Base-by-base conservation (phyloP, 1,140 invertebrate genomes). In the Diuraphis noxia region DNA sequence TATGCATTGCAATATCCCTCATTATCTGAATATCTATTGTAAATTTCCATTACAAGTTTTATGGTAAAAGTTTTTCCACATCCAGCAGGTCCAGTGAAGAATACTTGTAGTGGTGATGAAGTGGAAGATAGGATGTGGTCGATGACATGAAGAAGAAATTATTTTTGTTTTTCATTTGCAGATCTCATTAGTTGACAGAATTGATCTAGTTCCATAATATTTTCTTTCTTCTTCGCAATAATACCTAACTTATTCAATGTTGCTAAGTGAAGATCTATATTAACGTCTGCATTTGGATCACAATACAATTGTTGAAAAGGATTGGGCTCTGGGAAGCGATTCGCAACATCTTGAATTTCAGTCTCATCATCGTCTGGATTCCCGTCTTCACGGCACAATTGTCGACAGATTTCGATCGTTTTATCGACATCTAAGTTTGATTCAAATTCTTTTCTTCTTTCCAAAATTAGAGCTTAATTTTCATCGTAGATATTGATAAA, bases 11-110 rank as follows among this genome's bases (percentile, higher is more conserved):
- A 77, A 30, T 88, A 40, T 6, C 82, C 82, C 13, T 85, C 82
- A 17, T 21, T 85, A 85, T 85, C 30, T n/a, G 43, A 38, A 46
- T 10, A 85, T 9, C 82, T 19, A 85, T 85, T 85, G 40, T 85
- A 46, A 9, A 85, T 85, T 34, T 85, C 82, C 82, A 85, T 85
- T 9, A 85, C 6, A 0, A 85, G 17, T 85, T 40, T 82, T 36
- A 91, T 91, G 23, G 82, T 63, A 34, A 72, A 77, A n/a, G 56
- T 91, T 77, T 91, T 91, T 10, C 89, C 56, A 43, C 56, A 63
- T 38, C 89, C 89, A 41, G 89, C 89, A n/a, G 89, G 79, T 5
- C 77, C 90, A 81, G n/a, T 81, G 17, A 91, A 79, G 23, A 81
- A 91, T 21, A 93, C 21, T 87, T 49, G 85, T 17, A 87, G n/a